Percentiles rank a stretch among this genome's conserved stretches.
These are phyloP conservation scores for Chloroceryle inda DNA, from an alignment of 2,797 vertebrate species.

Conservation along the genomic window DNA sequence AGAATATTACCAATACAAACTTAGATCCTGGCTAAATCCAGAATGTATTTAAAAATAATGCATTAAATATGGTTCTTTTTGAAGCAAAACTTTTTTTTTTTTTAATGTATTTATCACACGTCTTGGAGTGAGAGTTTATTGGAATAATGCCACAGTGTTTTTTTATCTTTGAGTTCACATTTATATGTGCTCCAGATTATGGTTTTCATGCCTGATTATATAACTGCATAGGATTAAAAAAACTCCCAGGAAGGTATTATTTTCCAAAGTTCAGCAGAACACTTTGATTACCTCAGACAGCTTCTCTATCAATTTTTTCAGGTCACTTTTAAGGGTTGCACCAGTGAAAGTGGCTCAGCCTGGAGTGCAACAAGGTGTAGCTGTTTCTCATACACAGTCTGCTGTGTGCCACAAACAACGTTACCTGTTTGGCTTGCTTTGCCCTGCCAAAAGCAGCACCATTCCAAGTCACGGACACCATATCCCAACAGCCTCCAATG, in stretches of 20 bases:
- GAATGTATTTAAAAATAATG: background rate
- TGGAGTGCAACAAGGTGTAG: background rate
- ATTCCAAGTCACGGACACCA: background rate
- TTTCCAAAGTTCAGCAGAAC: background rate
- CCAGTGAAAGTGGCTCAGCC: background rate
- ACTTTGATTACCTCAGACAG: background rate
- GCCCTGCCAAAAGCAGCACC: background rate
- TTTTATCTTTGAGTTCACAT: background rate
- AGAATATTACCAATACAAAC: background rate
- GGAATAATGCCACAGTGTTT: background rate
- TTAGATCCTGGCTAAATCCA: background rate
- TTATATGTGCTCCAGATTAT: background rate
- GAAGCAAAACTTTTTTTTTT: background rate
- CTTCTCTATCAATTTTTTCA: background rate
- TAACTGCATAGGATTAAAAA: background rate
- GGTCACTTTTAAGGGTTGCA: background rate
- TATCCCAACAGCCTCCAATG: background rate
- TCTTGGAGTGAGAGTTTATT: background rate
- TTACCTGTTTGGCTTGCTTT: background rate
- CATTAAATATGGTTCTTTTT: background rate
- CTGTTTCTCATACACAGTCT: background rate
- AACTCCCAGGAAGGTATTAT: background rate
- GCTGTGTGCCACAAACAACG: background rate
- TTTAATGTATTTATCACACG: background rate
- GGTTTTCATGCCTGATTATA: background rate